Conservation (phyloP, 2,888 invertebrate species). For the Andrena trimmerana region DNA sequence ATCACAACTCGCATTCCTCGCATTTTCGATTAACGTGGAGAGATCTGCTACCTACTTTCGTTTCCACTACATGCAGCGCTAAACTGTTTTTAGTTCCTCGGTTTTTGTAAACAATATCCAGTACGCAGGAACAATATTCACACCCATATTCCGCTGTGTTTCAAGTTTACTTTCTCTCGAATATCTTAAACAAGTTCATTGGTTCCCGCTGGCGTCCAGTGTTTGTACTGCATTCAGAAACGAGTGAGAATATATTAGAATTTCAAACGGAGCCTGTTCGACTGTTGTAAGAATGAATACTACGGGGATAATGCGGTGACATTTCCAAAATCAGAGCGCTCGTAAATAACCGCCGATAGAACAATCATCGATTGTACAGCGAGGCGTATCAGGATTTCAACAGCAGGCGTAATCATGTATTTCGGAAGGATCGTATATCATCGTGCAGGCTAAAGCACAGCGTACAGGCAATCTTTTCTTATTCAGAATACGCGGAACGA, state of each 20-base stretch:
- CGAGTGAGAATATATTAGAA: no score
- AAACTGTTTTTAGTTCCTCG: no score
- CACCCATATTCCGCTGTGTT: no score
- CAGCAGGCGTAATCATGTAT: constrained; percentile 41
- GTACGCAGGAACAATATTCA: no score
- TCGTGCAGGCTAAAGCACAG: constrained; percentile 42
- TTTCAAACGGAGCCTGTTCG: no score
- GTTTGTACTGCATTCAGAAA: no score
- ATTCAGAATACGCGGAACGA: constrained; percentile 55
- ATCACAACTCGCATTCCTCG: neutral
- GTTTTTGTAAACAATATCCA: no score
- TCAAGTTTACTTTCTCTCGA: no score
- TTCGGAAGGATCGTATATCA: constrained; percentile 54
- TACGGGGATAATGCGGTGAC: no score
- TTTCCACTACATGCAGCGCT: neutral
- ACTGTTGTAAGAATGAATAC: no score
- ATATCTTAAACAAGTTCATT: no score
- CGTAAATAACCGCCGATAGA: constrained; percentile 17
- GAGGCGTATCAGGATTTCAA: constrained; percentile 27
- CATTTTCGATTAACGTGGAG: neutral
- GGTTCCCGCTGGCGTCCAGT: no score
- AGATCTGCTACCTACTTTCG: neutral
- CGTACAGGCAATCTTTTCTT: constrained; percentile 48
- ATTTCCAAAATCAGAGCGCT: neutral
- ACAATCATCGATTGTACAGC: constrained; percentile 21